Conservation (phyloP, 2,888 invertebrate genomes). For the Drosophila differens region DNA sequence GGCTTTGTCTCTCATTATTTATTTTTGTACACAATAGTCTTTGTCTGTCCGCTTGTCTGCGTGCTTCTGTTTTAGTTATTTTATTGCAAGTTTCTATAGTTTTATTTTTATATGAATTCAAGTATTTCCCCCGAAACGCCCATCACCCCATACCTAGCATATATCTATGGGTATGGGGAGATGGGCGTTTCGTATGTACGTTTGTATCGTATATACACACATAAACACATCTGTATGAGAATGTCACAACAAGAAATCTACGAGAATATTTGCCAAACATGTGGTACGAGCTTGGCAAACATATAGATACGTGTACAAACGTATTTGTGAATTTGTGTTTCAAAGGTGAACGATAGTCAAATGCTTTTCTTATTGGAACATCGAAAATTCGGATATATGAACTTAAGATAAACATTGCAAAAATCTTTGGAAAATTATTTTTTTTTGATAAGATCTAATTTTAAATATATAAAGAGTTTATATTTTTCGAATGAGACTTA, state of each 20-base stretch:
- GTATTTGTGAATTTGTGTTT: background rate
- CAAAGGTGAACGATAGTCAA: constrained; percentile 6
- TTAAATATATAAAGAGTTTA: background rate
- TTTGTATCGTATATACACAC: background rate
- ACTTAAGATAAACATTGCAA: background rate
- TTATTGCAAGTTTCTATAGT: constrained; percentile 62
- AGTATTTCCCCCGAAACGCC: constrained; percentile 24
- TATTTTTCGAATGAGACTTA: background rate
- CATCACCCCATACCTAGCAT: background rate
- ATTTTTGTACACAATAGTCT: constrained; percentile 61
- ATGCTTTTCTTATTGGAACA: background rate
- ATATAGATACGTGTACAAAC: background rate
- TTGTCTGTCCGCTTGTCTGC: constrained; percentile 32
- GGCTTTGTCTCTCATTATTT: constrained; percentile 51
- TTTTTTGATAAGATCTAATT: background rate
- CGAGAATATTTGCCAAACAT: constrained; percentile 14
- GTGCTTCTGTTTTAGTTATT: constrained; percentile 68
- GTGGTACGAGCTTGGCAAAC: constrained; percentile 8
- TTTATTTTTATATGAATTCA: constrained; percentile 72
- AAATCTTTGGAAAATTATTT: background rate
- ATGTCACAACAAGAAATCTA: constrained; percentile 10
- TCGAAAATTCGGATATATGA: background rate
- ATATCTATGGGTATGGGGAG: background rate
- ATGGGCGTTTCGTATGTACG: background rate
- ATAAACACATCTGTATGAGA: background rate